phyloP scores from a whole-genome alignment of 2,888 invertebrate species.

The Cheilosia impressa region DNA sequence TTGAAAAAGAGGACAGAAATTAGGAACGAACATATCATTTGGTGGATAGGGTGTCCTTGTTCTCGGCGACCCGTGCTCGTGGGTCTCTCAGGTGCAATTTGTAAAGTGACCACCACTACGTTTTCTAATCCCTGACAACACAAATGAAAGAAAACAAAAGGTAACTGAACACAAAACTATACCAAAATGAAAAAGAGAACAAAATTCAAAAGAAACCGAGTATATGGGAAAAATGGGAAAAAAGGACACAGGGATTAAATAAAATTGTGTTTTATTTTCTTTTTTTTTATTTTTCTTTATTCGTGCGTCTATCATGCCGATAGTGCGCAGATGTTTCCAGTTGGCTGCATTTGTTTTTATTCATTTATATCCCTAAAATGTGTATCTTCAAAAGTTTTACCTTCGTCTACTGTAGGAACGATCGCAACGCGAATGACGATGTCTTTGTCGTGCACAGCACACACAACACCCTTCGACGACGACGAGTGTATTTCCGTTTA shows the following conservation, averaged over 20 bases:
- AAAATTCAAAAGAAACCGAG: slow-evolving; percentile 3
- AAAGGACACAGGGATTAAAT: slow-evolving; percentile 60
- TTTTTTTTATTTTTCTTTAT: slow-evolving; percentile 17
- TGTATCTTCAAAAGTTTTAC: background rate
- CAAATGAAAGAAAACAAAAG: slow-evolving; percentile 42
- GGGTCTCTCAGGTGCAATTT: slow-evolving; percentile 69
- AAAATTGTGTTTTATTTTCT: slow-evolving; percentile 39
- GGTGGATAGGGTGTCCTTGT: slow-evolving; percentile 47
- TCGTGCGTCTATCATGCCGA: slow-evolving; percentile 51
- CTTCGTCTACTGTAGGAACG: slow-evolving; percentile 22
- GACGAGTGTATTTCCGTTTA: slow-evolving; percentile 63
- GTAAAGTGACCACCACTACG: slow-evolving; percentile 69
- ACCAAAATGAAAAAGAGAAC: slow-evolving; percentile 15
- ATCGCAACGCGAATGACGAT: slow-evolving; percentile 37
- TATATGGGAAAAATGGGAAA: slow-evolving; percentile 18
- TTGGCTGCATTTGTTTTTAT: slow-evolving; percentile 54
- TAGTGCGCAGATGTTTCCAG: slow-evolving; percentile 71
- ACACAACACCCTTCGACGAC: slow-evolving; percentile 34
- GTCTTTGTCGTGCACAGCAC: slow-evolving; percentile 55
- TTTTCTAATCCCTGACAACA: slow-evolving; percentile 62
- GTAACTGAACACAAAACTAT: slow-evolving; percentile 25
- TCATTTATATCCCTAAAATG: slow-evolving; percentile 40
- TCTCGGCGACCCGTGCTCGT: slow-evolving; percentile 5
- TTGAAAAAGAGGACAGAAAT: slow-evolving; percentile 62
- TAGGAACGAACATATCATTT: slow-evolving; percentile 70